These are phyloP conservation scores for Papilio protenor DNA, from an alignment of 2,888 invertebrate genomes.

Conservation along the genomic window DNA sequence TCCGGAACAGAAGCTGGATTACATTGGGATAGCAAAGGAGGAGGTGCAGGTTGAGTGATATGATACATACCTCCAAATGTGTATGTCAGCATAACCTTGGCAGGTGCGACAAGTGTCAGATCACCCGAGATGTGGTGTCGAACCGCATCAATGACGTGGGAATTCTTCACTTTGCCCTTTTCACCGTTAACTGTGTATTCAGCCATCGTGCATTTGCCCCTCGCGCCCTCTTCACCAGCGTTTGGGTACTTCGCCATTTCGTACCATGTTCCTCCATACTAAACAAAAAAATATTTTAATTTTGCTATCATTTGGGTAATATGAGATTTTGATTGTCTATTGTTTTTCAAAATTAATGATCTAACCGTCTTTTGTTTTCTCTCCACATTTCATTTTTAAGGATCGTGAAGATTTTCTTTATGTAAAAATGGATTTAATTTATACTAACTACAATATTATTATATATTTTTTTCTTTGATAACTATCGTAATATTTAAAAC, in stretches of 20 bases:
- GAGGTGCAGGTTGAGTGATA: not conserved
- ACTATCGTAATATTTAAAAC: too few species aligned
- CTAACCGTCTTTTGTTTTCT: not conserved
- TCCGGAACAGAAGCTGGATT: not conserved
- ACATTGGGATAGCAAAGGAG: not conserved
- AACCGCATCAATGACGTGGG: conserved; percentile 64
- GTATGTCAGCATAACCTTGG: conserved; percentile 69
- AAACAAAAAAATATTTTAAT: not conserved
- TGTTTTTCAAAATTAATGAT: not conserved
- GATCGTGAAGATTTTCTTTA: not conserved
- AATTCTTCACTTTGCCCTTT: conserved; percentile 68
- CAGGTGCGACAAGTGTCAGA: conserved; percentile 71
- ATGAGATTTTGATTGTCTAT: not conserved
- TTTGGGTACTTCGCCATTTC: conserved; percentile 50
- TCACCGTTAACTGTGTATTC: conserved; percentile 82
- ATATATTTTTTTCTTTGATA: too few species aligned
- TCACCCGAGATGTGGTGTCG: conserved; percentile 68
- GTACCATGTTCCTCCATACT: conserved; percentile 51
- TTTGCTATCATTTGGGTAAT: not conserved
- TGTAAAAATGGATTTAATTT: not conserved
- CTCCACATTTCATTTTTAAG: not conserved
- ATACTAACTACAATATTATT: too few species aligned
- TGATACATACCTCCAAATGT: conserved; percentile 65
- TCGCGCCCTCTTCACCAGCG: conserved; percentile 41
- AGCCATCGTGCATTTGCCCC: conserved; percentile 65